Evolutionary conservation across 2,797 vertebrate species (phyloP).

Genomic region (Darevskia nairensis): DNA sequence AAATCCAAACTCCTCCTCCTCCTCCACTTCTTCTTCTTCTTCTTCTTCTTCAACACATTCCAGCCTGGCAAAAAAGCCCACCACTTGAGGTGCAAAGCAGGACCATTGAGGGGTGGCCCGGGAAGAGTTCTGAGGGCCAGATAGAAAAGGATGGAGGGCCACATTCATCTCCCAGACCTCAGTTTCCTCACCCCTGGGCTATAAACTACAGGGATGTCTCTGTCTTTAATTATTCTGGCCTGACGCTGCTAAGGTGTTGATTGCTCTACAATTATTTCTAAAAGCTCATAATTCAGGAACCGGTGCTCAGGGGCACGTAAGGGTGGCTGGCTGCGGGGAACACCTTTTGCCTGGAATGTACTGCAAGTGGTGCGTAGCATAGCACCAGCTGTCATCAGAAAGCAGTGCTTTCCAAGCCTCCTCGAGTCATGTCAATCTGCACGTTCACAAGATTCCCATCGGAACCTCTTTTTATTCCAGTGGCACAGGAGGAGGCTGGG

Average conservation of each 20-base stretch:
- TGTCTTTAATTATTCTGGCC: not conserved
- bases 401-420: not conserved
- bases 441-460: not conserved
- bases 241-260: not conserved
- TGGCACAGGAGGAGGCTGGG: not conserved
- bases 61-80: no score
- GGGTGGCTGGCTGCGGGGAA: constrained; percentile 61
- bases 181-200: no score
- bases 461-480: not conserved
- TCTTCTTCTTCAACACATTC: no score
- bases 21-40: no score
- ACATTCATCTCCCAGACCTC: no score
- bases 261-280: constrained; percentile 35
- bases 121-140: no score
- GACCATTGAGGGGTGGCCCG: no score
- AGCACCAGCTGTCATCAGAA: not conserved
- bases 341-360: constrained; percentile 47
- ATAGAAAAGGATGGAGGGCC: no score
- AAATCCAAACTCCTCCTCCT: no score
- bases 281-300: not conserved
- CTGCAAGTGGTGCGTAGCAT: not conserved
- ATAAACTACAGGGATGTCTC: no score
- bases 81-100: no score
- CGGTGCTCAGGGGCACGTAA: constrained; percentile 13
- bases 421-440: not conserved